phyloP scores from a whole-genome alignment of 2,113 vertebrate genomes.

The Capreolus pygargus region DNA sequence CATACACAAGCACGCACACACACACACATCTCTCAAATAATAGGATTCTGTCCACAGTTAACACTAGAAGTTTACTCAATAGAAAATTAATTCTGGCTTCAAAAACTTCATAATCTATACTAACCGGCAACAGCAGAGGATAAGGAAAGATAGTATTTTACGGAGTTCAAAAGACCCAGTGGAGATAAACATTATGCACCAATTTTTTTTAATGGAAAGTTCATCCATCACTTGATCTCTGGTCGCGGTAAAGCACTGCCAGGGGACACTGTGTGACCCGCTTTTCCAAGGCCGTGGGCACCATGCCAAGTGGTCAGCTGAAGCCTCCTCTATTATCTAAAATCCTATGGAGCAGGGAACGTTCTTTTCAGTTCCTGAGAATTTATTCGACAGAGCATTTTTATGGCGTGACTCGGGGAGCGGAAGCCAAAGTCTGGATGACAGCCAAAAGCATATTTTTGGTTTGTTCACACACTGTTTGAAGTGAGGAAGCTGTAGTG shows the following conservation, averaged over 20 bases:
- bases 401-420: slow-evolving; percentile 50
- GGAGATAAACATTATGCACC: background rate
- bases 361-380: slow-evolving; percentile 26
- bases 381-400: slow-evolving; percentile 39
- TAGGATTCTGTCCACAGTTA: background rate
- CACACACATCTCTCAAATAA: background rate
- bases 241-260: background rate
- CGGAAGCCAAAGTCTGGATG: slow-evolving; percentile 16
- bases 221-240: slow-evolving; percentile 30
- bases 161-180: background rate
- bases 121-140: background rate
- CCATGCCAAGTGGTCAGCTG: slow-evolving; percentile 39
- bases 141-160: slow-evolving; percentile 12
- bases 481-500: slow-evolving; percentile 37
- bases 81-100: slow-evolving; percentile 3
- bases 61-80: background rate
- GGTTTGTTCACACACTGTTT: background rate
- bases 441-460: slow-evolving; percentile 29
- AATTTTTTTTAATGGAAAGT: slow-evolving; percentile 4
- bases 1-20: background rate
- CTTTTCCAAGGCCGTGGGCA: background rate
- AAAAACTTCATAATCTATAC: slow-evolving; percentile 4
- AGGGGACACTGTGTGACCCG: background rate
- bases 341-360: slow-evolving; percentile 41
- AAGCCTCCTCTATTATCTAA: slow-evolving; percentile 34